Evolutionary conservation across 2,888 invertebrate genomes (phyloP).

Genomic region (Lochmaea capreae): DNA sequence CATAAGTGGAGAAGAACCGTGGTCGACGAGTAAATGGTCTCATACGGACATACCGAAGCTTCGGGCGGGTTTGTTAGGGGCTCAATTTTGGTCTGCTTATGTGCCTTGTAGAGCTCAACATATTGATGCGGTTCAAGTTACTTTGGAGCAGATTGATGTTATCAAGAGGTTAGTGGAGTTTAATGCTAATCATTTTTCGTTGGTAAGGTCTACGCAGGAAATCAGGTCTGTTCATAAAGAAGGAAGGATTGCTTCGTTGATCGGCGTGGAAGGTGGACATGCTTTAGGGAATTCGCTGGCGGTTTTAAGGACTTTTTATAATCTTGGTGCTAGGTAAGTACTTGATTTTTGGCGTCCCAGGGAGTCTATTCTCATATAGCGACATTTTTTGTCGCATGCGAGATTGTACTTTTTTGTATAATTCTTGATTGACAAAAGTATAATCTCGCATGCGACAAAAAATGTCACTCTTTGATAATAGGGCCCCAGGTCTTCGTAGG

Average conservation of each 20-base stretch:
- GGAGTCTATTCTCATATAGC: too few relatives aligned
- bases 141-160: conserved; percentile 88
- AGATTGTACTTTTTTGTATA: too few relatives aligned
- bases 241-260: conserved; percentile 87
- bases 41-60: conserved; percentile 89
- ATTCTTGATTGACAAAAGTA: too few relatives aligned
- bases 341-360: too few relatives aligned
- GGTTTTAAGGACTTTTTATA: conserved; percentile 88
- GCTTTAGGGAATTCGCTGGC: conserved; percentile 90
- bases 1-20: conserved; percentile 78
- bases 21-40: conserved; percentile 89
- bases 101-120: conserved; percentile 88
- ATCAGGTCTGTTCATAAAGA: conserved; percentile 78
- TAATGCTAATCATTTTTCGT: conserved; percentile 78
- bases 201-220: conserved; percentile 78
- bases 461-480: too few relatives aligned
- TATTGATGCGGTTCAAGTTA: conserved; percentile 84
- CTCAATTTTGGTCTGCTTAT: conserved; percentile 92
- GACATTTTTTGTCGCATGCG: too few relatives aligned
- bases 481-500: too few relatives aligned
- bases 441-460: too few relatives aligned
- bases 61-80: conserved; percentile 72
- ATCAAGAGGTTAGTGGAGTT: conserved; percentile 79
- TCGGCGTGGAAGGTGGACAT: conserved; percentile 94
- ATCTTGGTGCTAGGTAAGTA: conserved; percentile 77